Base-by-base conservation (phyloP, 2,113 vertebrate species). In the Cisticola juncidis region DNA sequence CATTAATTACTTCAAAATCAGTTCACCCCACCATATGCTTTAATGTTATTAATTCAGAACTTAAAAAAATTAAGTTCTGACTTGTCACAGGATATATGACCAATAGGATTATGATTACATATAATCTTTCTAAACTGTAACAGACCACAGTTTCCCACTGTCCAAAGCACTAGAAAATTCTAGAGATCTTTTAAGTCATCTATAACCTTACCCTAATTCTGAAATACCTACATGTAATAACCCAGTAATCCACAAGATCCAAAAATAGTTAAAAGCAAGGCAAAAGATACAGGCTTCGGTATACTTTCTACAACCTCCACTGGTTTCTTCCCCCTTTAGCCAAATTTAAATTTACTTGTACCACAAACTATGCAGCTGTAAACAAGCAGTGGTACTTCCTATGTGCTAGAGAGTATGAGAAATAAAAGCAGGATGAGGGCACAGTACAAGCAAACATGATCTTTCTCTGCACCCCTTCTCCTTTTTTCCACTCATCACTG, bases 251-350 rank as follows among this genome's bases (percentile, higher is more conserved):
- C 35, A 47, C 1, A 68, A 71, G 11, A 61, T 18, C 38, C 25
- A 58, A 31, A 31, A 36, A 44, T 2, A 57, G 8, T 64, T 69
- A 29, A 44, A 69, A 86, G 25, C 14, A 68, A 73, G 6, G 15
- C 64, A 86, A 71, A 78, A 88, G 4, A 72, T 1, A 50, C 11
- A 66, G 7, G 9, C 16, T 54, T 51, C 24, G 40, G 11, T 5
- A 18, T 8, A 7, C 31, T 81, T 70, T 31, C 7, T 19, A 48
- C 5, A 58, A 28, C 1, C 0, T 14, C 14, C 11, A 14, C 4
- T 3, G 0, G 6, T 21, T 76, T 44, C 18, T 9, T 9, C 10
- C 22, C 7, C 12, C 50, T 72, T 61, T 6, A 69, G 19, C 13
- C 29, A 56, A 47, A 48, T 31, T 65, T 45, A 11, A 35, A 40